phyloP scores from a whole-genome alignment of 2,888 invertebrate species.

The Omphaloscelis lunosa region DNA sequence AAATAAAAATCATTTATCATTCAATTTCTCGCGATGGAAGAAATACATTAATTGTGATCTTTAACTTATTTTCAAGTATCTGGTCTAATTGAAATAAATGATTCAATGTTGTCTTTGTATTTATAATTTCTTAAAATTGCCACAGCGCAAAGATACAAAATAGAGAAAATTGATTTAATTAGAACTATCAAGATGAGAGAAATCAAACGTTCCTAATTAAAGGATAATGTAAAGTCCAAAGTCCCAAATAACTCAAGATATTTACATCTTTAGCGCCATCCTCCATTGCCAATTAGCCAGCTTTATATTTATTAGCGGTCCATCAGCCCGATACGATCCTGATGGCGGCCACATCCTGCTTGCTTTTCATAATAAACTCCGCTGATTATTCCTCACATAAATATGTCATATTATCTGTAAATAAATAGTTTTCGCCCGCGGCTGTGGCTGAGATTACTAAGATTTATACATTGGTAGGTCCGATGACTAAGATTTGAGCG shows the following conservation, averaged over 20 bases:
- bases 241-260: background rate
- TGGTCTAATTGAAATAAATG: background rate
- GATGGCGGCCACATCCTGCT: slow-evolving; percentile 49
- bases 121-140: too few species aligned
- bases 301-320: slow-evolving; percentile 30
- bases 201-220: background rate
- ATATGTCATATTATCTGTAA: slow-evolving; percentile 57
- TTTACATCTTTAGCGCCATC: background rate
- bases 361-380: slow-evolving; percentile 54
- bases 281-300: slow-evolving; percentile 28
- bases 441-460: slow-evolving; percentile 33
- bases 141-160: background rate
- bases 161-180: background rate
- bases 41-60: background rate
- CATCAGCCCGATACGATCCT: slow-evolving; percentile 51
- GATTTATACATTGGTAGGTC: slow-evolving; percentile 34
- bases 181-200: background rate
- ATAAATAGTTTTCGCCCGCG: slow-evolving; percentile 58
- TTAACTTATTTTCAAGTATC: background rate
- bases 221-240: background rate
- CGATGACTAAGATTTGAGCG: slow-evolving; percentile 24
- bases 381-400: slow-evolving; percentile 52
- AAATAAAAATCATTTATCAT: too few species aligned
- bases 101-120: background rate
- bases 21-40: too few species aligned